These are phyloP conservation scores for Pocillopora damicornis DNA, from an alignment of 64 coral and sea anemone genomes.

Conservation along the genomic window DNA sequence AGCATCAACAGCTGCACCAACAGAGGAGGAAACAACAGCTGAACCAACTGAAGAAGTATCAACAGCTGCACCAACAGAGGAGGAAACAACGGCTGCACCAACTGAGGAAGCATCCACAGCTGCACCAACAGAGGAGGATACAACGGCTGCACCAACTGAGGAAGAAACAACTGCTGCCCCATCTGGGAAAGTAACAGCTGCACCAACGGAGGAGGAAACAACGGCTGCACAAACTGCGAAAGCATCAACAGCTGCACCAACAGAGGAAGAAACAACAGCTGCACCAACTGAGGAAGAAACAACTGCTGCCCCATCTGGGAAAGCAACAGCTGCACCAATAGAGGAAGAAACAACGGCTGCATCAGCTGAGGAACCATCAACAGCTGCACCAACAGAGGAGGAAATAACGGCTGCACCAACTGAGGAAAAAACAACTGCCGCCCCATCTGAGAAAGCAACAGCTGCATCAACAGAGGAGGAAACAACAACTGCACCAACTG, in stretches of 20 bases:
- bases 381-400: neutral
- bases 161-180: neutral
- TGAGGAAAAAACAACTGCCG: neutral
- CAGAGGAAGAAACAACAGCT: neutral
- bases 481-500: neutral
- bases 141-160: too few relatives aligned
- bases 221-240: neutral
- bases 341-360: neutral
- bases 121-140: too few relatives aligned
- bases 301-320: neutral
- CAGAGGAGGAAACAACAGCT: too few relatives aligned
- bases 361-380: neutral
- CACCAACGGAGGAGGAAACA: neutral
- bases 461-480: neutral
- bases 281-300: neutral
- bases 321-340: neutral
- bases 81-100: neutral
- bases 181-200: neutral
- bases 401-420: neutral
- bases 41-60: too few relatives aligned
- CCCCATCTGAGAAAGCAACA: neutral
- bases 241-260: neutral
- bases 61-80: too few relatives aligned
- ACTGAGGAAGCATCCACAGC: too few relatives aligned
- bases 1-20: too few relatives aligned